Base-by-base conservation (phyloP, 2,797 vertebrate genomes). In the Enteromius fasciolatus region DNA sequence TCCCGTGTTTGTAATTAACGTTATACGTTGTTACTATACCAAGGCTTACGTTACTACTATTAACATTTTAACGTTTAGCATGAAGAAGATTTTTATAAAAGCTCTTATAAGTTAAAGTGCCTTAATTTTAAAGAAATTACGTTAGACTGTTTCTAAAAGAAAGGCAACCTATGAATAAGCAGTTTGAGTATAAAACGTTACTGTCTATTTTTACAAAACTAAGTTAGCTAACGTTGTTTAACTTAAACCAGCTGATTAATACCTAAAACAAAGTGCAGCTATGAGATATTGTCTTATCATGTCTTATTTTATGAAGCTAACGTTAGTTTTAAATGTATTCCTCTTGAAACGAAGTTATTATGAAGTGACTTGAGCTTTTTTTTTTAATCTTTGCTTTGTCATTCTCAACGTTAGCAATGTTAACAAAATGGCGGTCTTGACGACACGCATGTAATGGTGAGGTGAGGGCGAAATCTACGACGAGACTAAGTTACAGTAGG, bases 351-450 rank as follows among this genome's bases (percentile, higher is more conserved):
- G 1, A 28, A 1, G 31, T 14, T 39, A 10, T 67, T 68, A 18
- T 57, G n/a, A 67, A 17, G 18, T 44, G 15, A 54, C 59, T 10
- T 75, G 17, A 54, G 41, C 8, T 20, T 66, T 59, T 17, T 9
- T 36, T 9, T 20, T 8, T 0, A 18, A 15, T 2, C 0, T 36
- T 23, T 66, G 9, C 2, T 8, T 66, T 23, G 0, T 48, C 4
- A 8, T 48, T 57, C 2, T 46, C 5, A 9, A 23, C 6, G 8
- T 4, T 11, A 80, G 41, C 28, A 48, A 67, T 17, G 46, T 54
- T 44, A 5, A 75, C 70, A 82, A 82, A 82, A 82, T 82, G 80
- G 80, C 80, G 57, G 46, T 33, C 48, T n/a, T 20, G 14, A 25
- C 7, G 20, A 36, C n/a, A 23, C 12, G 15, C 33, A 46, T 1